Evolutionary conservation across 2,797 vertebrate genomes (phyloP), one percentile per base, ranked within the genome.

Genomic region (Amniataba percoides): DNA sequence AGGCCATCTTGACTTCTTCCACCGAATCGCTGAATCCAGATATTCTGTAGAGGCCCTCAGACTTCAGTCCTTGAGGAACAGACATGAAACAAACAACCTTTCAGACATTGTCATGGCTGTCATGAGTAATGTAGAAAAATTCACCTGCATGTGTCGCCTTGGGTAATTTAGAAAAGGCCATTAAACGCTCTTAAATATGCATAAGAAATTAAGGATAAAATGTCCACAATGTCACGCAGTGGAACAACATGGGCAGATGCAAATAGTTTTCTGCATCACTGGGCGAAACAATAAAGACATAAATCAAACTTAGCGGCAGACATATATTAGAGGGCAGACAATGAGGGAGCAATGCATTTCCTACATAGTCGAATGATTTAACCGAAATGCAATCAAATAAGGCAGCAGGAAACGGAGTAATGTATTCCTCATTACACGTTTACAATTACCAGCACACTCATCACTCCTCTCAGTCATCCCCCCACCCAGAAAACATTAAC

Each of bases 21-120:
- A 99, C 98, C 34, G 98, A 96, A 86, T 99, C 98, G 60, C 96
- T 99, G 91, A 99, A 99, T 92, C 98, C 98, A 84, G 98, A 99
- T 82, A 99, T 94, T 93, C 98, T 96, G 95, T 99, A 99, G 0
- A 99, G 96, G 88, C 98, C 98, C 94, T 99, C 98, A 0, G 98
- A 99, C 88, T 96, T 97, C 80, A 99, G 95, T 93, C 98, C 98
- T 99, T 85, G 62, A 92, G 76, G 75, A 27, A 61, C 79, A 88
- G 76, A 68, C 51, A 83, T 57, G 56, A 71, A 68, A 56, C 56
- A 80, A 77, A 72, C 42, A 89, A 78, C 48, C 42, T 67, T 77
- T 90, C 71, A 90, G 83, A 84, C 52, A 67, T n/a, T 6, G 53
- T 43, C 25, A 65, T 6, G 61, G 56, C 75, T 68, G 72, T 80